Base-by-base conservation (phyloP, 1,140 invertebrate species). In the Achroia grisella region DNA sequence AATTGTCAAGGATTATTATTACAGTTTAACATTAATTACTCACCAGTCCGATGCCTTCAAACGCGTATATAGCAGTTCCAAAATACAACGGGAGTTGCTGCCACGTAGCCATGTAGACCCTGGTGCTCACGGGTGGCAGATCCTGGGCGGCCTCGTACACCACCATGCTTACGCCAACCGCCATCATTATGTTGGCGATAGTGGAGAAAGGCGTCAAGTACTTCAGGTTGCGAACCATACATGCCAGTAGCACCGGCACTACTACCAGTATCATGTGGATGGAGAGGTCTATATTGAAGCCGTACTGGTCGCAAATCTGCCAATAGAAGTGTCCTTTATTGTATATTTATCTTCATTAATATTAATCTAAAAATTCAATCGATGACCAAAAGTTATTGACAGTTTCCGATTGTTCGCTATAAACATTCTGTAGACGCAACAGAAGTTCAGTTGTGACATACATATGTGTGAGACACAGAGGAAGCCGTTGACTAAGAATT, bases 41-140 rank as follows among this genome's bases (percentile, higher is more conserved):
- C 66, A 94, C 93, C 86, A 94, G 76, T 32, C 91, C 92, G 44
- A 94, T 94, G 45, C 93, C 93, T 75, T 94, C 93, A 57, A 94
- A 94, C 23, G 93, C 91, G 62, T 92, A 94, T 42, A 94, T 90
- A 27, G 92, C 91, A 4, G 92, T 94, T 34, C 92, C 92, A 57
- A 94, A 93, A 70, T 90, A 95, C 1, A 94, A 77, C 0, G 93
- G 92, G 47, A 94, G 55, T 15, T 87, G 77, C 35, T 86, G 71
- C 77, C 88, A 90, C 9, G 84, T 73, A 0, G 88, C 90, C 12
- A 91, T 77, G 52, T 89, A 89, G 10, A 68, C 64, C 51, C 89
- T 87, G 9, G 83, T 67, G 10, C 39, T 8, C 0, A 91, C 69
- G 1, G 88, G 66, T 2, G 95, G 93, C 9, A 95, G 66, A 44